These are phyloP conservation scores for Nymphalis urticae DNA, from an alignment of 2,888 invertebrate species.

Conservation along the genomic window DNA sequence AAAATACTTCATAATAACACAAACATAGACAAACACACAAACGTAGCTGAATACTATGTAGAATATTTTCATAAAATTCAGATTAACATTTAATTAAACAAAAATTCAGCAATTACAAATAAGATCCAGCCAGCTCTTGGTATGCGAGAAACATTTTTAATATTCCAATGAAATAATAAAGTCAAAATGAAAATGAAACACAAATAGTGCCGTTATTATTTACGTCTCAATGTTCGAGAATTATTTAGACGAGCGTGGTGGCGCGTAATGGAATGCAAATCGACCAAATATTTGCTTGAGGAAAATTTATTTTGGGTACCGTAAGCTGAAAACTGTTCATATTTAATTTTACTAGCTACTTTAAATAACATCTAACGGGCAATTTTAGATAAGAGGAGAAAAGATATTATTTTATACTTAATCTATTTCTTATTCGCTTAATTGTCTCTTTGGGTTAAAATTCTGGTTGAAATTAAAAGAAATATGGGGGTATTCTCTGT, in stretches of 20 bases:
- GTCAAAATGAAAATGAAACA: constrained; percentile 24
- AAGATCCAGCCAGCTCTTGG: background rate
- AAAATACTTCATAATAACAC: too few relatives aligned
- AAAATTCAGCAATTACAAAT: background rate
- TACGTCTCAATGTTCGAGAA: constrained; percentile 33
- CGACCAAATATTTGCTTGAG: constrained; percentile 43
- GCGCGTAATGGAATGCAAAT: constrained; percentile 45
- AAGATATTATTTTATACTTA: too few relatives aligned
- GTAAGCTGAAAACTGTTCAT: constrained; percentile 5
- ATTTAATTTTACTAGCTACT: background rate
- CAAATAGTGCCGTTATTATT: constrained; percentile 32
- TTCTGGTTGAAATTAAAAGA: too few relatives aligned
- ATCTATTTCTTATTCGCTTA: too few relatives aligned
- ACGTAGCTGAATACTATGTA: too few relatives aligned
- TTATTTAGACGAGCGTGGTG: constrained; percentile 37
- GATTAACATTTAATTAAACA: background rate
- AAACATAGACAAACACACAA: too few relatives aligned
- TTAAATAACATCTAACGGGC: too few relatives aligned
- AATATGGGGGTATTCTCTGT: too few relatives aligned
- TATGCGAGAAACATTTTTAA: background rate
- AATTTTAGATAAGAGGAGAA: too few relatives aligned
- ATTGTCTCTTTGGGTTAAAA: too few relatives aligned
- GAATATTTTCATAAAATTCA: too few relatives aligned
- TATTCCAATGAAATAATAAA: constrained; percentile 22
- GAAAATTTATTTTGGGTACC: constrained; percentile 32